These are phyloP conservation scores for Aspidoscelis tigris DNA, from an alignment of 2,113 vertebrate genomes.

Conservation along the genomic window DNA sequence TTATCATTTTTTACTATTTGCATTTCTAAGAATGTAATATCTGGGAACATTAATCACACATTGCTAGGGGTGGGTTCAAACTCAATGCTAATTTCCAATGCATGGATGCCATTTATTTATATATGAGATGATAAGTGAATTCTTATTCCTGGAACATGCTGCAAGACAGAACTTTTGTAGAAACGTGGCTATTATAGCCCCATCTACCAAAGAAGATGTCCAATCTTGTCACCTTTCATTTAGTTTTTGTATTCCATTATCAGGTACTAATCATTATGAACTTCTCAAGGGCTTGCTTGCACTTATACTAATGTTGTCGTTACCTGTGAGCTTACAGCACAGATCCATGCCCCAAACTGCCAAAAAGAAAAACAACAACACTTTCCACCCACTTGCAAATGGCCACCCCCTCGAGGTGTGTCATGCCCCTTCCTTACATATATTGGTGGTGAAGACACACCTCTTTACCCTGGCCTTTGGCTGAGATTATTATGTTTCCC, in stretches of 20 bases:
- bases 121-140: neutral
- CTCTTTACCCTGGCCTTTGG: too few species aligned
- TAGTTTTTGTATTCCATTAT: neutral
- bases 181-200: neutral
- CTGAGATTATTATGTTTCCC: too few species aligned
- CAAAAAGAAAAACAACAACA: too few species aligned
- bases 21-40: slow-evolving; percentile 48
- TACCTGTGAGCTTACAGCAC: too few species aligned
- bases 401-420: too few species aligned
- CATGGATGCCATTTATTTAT: slow-evolving; percentile 8
- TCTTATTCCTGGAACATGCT: slow-evolving; percentile 27
- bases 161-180: neutral
- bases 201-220: neutral
- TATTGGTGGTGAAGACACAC: too few species aligned
- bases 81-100: slow-evolving; percentile 16
- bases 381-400: too few species aligned
- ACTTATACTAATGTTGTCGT: neutral
- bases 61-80: neutral
- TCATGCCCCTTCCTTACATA: too few species aligned
- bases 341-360: too few species aligned
- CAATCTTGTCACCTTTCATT: neutral
- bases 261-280: neutral
- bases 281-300: neutral
- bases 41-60: slow-evolving; percentile 39
- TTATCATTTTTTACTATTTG: neutral